Percentiles rank a stretch among this genome's conserved stretches.
Conservation (phyloP, 1,140 invertebrate species). For the Cephus cinctus region DNA sequence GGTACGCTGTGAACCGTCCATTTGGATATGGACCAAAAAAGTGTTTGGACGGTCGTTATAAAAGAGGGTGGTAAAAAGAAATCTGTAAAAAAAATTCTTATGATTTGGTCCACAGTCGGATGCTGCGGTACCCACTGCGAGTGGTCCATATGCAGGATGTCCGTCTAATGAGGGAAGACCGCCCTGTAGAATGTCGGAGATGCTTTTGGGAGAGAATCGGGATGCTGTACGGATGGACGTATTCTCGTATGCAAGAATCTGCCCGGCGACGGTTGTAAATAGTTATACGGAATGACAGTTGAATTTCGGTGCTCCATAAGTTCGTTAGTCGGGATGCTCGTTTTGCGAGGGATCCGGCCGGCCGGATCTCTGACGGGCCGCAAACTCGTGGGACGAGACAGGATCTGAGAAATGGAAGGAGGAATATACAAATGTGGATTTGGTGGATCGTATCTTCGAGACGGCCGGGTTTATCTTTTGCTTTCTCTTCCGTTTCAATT, state of each 20-base stretch:
- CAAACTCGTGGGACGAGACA: not conserved
- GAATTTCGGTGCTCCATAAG: slow-evolving; percentile 35
- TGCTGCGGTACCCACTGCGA: too few relatives aligned
- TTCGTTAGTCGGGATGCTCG: slow-evolving; percentile 8
- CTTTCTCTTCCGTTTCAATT: slow-evolving; percentile 26
- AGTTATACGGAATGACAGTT: slow-evolving; percentile 49
- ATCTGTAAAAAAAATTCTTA: too few relatives aligned
- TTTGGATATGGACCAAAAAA: too few relatives aligned
- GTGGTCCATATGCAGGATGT: slow-evolving; percentile 4
- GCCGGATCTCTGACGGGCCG: not conserved
- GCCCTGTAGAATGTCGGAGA: slow-evolving; percentile 27
- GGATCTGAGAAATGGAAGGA: slow-evolving; percentile 15
- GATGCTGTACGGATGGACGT: slow-evolving; percentile 5
- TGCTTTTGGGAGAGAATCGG: not conserved
- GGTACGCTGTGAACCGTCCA: too few relatives aligned
- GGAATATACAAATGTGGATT: slow-evolving; percentile 50
- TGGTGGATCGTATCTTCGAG: slow-evolving; percentile 38
- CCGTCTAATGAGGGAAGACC: slow-evolving; percentile 36
- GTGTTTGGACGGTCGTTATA: too few relatives aligned
- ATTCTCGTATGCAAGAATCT: slow-evolving; percentile 36
- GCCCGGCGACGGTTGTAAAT: slow-evolving; percentile 39
- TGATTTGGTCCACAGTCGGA: too few relatives aligned
- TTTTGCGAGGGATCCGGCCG: not conserved
- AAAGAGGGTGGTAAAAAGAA: too few relatives aligned
- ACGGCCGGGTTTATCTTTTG: slow-evolving; percentile 43